Base-by-base conservation (phyloP, 1,140 invertebrate genomes). In the Rhizoglyphus robini region DNA sequence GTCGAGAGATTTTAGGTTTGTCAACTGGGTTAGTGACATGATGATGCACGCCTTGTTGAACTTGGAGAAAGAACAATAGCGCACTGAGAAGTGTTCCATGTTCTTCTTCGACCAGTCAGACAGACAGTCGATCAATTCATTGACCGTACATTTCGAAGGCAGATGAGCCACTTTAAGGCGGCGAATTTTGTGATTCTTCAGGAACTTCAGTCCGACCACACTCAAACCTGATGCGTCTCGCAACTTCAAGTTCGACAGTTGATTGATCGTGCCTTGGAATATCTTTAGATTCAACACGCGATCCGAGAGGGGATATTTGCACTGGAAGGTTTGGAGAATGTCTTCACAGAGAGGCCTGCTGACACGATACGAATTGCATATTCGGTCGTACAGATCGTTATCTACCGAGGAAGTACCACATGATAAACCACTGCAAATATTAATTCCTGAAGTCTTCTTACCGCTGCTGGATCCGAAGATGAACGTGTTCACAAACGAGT, bases 51-150 rank as follows among this genome's bases (percentile, higher is more conserved):
- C 74, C 66, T 75, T 75, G 38, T 70, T 79, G 79, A 65, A 84
- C 74, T 76, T 82, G 77, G 68, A 65, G 78, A 86, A 86, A 60
- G 81, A 81, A 71, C 83, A 84, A 71, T 80, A 79, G 48, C 82
- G 79, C 54, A 87, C 81, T 75, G 83, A 85, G 31, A 87, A 75
- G 18, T 79, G 78, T 51, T 80, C 76, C 59, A 88, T 75, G 76
- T 87, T 85, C 51, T 81, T 77, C 59, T 84, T 70, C 47, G 83
- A 85, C 84, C 85, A 87, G 69, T 86, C 83, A 61, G 83, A 81
- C 49, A 87, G 78, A 75, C 84, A 86, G 63, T 80, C 81, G 71
- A 85, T 82, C 15, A 85, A 73, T 71, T 85, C 83, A 73, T 83
- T 83, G 27, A 85, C 80, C 48, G 83, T 79, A 4, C 83, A 79